Evolutionary conservation across 2,888 invertebrate genomes (phyloP), one percentile per base, ranked within the genome.

Genomic region (Brachypterus glaber): DNA sequence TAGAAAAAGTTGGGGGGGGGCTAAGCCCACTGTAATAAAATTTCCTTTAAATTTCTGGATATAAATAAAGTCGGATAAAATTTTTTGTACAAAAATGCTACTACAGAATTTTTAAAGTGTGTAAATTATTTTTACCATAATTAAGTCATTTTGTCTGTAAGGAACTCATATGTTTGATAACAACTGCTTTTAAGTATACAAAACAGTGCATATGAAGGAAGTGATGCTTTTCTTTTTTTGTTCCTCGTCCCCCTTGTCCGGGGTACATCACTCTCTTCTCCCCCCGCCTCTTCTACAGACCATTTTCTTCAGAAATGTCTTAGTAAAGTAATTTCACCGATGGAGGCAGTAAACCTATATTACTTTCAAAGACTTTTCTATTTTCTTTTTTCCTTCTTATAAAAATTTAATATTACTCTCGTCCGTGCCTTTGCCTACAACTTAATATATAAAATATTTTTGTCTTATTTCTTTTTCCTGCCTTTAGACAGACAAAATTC

Each of bases 311-410:
- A 58, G 59, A 62, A 64, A 62, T 57, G 63, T 63, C 64, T 63
- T n/a, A n/a, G n/a, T n/a, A 59, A 63, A 64, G 64, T 64, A 65
- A 65, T 65, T 64, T 64, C 61, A 63, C 64, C 64, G 64, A 65
- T 65, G 65, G 65, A 64, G 63, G 62, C 64, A 61, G 64, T 65
- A 65, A 65, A 63, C 64, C 64, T 63, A 64, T 65, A 64, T 65
- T 64, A 64, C 65, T 63, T 62, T 60, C 60, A 64, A 64, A 63
- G 60, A 62, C 61, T 63, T 62, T 64, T 62, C 62, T 62, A 62
- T 63, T 64, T 64, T 61, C 63, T 62, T 64, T 62, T 63, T 59
- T 55, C 58, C 59, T 59, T 60, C 62, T 63, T 65, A 63, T 64
- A 63, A 65, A 65, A 65, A 64, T 64, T 64, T 65, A 65, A 65